phyloP scores from a whole-genome alignment of 1,140 invertebrate genomes.

The Ips nitidus region DNA sequence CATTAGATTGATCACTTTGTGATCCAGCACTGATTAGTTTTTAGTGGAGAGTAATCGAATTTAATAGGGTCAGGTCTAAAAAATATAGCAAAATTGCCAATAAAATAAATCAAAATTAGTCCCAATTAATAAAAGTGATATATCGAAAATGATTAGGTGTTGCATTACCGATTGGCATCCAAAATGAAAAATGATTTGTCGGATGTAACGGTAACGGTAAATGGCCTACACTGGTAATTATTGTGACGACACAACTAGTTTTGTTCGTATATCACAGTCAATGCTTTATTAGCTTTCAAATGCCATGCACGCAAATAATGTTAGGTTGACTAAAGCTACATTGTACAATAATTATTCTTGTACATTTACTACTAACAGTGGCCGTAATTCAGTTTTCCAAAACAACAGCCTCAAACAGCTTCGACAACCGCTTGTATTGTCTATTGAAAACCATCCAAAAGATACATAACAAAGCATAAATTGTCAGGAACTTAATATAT shows the following conservation, averaged over 20 bases:
- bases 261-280: slow-evolving; percentile 16
- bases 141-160: not conserved
- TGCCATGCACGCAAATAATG: slow-evolving; percentile 30
- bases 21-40: too few relatives aligned
- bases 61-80: too few relatives aligned
- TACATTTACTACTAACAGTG: slow-evolving; percentile 20
- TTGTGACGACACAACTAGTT: slow-evolving; percentile 15
- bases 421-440: too few relatives aligned
- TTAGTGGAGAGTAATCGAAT: too few relatives aligned
- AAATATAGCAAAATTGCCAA: too few relatives aligned
- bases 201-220: slow-evolving; percentile 1
- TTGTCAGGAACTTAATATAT: too few relatives aligned
- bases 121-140: too few relatives aligned
- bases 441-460: too few relatives aligned
- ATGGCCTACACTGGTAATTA: slow-evolving; percentile 11
- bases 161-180: not conserved
- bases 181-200: slow-evolving; percentile 2
- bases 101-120: too few relatives aligned
- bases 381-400: not conserved
- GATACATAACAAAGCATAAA: too few relatives aligned
- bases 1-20: too few relatives aligned
- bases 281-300: slow-evolving; percentile 32
- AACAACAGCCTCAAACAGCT: too few relatives aligned
- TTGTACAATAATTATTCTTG: slow-evolving; percentile 28
- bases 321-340: slow-evolving; percentile 27